Base-by-base conservation (phyloP, 2,888 invertebrate species). In the Patella pellucida region DNA sequence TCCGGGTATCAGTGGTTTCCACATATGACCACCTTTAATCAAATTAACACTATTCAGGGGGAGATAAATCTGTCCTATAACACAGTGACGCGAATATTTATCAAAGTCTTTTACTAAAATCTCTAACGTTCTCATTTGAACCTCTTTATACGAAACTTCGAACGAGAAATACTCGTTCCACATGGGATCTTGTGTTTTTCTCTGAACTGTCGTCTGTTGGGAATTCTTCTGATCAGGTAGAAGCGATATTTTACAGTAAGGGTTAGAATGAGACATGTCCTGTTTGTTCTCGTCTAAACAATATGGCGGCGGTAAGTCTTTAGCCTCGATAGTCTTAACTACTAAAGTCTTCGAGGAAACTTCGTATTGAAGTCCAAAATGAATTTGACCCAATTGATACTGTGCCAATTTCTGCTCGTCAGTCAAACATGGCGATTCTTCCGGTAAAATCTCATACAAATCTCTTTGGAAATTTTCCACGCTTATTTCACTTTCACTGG, bases 71-170 rank as follows among this genome's bases (percentile, higher is more conserved):
- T 91, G 89, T 4, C 92, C 92, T 52, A 92, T 89, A 71, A 91
- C 89, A 81, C 91, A 90, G 80, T 92, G 92, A 9, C 91, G 87
- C 19, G 91, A 91, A 83, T 87, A 92, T 81, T 91, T 91, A 84
- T 92, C 92, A 84, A 92, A 92, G 85, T 92, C 92, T 81, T 91
- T 92, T 52, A 92, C 87, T 41, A 89, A 87, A 74, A 92, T 88
- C 83, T 92, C 90, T 67, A 92, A 86, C 4, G 89, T 91, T 73
- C 91, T 81, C 76, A 89, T 85, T 75, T 90, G 89, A 1, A 87
- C 88, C 78, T 92, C 91, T 73, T 87, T 87, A 80, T 90, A 90
- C 1, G 91, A 86, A 67, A 92, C 87, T 78, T 91, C 91, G 83
- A 91, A 92, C 78, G 88, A 85, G 81, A 92, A 91, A 69, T 87